A percentile compares a stretch with the other conserved stretches of the same genome.
These are phyloP conservation scores for Aphaenogaster floridana DNA, from an alignment of 1,140 invertebrate species.

Conservation along the genomic window DNA sequence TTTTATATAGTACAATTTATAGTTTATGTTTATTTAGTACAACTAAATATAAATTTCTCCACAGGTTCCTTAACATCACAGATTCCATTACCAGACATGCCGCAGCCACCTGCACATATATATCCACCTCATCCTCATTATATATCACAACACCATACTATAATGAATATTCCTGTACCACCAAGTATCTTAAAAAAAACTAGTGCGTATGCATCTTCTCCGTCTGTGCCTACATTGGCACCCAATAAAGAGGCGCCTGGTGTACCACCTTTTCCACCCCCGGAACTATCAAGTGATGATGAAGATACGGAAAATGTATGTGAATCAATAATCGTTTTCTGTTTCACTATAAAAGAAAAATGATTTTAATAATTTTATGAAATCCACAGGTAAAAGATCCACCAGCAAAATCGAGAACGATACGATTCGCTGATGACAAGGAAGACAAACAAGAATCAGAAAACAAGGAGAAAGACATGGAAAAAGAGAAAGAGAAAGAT, in stretches of 20 bases:
- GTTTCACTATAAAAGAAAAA: neutral
- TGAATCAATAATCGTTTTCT: slow-evolving; percentile 13
- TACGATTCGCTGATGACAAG: slow-evolving; percentile 90
- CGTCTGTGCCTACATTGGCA: slow-evolving; percentile 81
- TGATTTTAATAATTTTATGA: slow-evolving; percentile 55
- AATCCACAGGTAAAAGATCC: slow-evolving; percentile 80
- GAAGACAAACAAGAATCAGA: slow-evolving; percentile 85
- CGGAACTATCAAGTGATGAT: slow-evolving; percentile 90
- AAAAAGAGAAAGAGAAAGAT: slow-evolving; percentile 83
- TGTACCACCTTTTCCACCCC: slow-evolving; percentile 94
- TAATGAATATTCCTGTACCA: slow-evolving; percentile 86
- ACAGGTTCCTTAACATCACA: slow-evolving; percentile 90
- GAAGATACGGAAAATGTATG: slow-evolving; percentile 87
- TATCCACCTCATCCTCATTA: slow-evolving; percentile 86
- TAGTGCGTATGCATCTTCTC: slow-evolving; percentile 87
- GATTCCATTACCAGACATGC: slow-evolving; percentile 93
- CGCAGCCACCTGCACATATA: slow-evolving; percentile 86
- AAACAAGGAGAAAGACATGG: slow-evolving; percentile 81
- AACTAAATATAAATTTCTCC: slow-evolving; percentile 83
- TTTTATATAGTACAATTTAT: slow-evolving; percentile 8
- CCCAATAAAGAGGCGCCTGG: slow-evolving; percentile 92
- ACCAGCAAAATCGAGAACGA: slow-evolving; percentile 87
- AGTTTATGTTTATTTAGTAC: slow-evolving; percentile 18
- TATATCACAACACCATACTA: slow-evolving; percentile 84
- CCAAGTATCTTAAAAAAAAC: slow-evolving; percentile 93